Evolutionary conservation across 2,888 invertebrate genomes (phyloP), one percentile per base, ranked within the genome.

Genomic region (Phrixothrix hirtus): DNA sequence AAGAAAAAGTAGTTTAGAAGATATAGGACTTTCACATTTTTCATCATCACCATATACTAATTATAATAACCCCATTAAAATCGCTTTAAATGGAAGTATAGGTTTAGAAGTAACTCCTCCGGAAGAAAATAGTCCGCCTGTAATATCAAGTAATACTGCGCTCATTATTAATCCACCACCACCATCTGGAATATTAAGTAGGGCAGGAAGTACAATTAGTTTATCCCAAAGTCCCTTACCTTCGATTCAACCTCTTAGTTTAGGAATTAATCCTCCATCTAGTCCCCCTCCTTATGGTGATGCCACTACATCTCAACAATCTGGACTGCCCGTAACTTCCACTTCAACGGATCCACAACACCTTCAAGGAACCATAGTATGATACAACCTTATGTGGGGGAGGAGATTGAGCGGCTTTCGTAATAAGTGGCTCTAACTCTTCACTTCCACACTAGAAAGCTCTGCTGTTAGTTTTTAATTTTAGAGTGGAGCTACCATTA

Each of bases 341-440:
- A 76, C 30, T 73, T 75, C 59, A 77, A 74, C 78, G 13, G 86
- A 87, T 69, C 83, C 88, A 11, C 88, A 88, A 72, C 88, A 89
- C 70, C 78, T 91, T 57, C 92, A 92, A 77, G 92, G 92, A 63
- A 93, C 92, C 72, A 91, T 93, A 78, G 92, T 93, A 90, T 93
- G 91, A 92, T 92, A 92, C 83, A 87, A 91, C 84, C 87, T 90
- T 58, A 90, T 91, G 90, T 90, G 91, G 90, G 89, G 91, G 83
- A 88, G 89, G 78, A 85, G 90, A 80, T 81, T 87, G 77, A 85
- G 88, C 80, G 87, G 88, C 77, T 85, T 87, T 63, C 83, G 86
- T 74, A 88, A 85, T 72, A 86, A 83, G 75, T 85, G 86, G 84
- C 82, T 82, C 72, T 87, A 83, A 83, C 77, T 81, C 77, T 76